A percentile compares a stretch with the other conserved stretches of the same genome.
phyloP scores from a whole-genome alignment of 2,113 vertebrate species.

The Struthidea cinerea region DNA sequence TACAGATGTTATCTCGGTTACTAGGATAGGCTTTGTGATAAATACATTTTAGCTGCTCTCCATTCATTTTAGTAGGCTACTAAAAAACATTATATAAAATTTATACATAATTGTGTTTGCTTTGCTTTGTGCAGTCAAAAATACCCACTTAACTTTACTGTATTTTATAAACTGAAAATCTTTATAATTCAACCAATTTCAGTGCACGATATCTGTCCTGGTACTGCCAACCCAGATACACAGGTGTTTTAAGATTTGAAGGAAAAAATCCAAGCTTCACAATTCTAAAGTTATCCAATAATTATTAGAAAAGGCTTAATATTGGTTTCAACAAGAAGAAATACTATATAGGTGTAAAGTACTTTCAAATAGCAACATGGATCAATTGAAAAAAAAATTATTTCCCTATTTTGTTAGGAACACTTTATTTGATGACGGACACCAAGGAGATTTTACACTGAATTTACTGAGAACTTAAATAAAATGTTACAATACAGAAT shows the following conservation, averaged over 20 bases:
- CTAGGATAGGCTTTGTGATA: not conserved
- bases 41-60: not conserved
- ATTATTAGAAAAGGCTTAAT: not conserved
- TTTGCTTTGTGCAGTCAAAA: not conserved
- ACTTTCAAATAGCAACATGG: not conserved
- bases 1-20: not conserved
- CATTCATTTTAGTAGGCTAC: not conserved
- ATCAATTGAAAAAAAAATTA: not conserved
- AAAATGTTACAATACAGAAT: conserved; percentile 41
- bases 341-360: not conserved
- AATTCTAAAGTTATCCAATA: not conserved
- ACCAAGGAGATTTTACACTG: not conserved
- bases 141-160: not conserved
- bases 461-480: conserved; percentile 24
- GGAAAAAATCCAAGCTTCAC: not conserved
- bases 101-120: not conserved
- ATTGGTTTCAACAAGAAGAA: not conserved
- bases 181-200: not conserved
- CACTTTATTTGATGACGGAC: not conserved
- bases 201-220: not conserved
- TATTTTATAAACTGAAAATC: not conserved
- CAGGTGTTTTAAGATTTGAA: not conserved
- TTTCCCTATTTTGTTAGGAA: not conserved
- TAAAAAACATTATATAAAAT: not conserved
- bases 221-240: not conserved